Conservation (phyloP, 2,888 invertebrate genomes). For the Oligia fasciuncula region DNA sequence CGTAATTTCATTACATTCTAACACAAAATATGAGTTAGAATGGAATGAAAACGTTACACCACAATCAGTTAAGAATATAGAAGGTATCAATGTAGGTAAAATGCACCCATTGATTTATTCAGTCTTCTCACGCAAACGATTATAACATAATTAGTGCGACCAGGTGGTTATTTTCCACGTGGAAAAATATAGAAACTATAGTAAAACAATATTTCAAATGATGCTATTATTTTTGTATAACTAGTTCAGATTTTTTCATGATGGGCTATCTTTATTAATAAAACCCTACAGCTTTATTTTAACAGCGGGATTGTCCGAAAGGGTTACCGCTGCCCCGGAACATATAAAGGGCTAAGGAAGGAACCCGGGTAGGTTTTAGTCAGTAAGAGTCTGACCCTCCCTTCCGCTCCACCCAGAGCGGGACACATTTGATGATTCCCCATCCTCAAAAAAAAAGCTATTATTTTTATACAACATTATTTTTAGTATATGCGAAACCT, state of each 20-base stretch:
- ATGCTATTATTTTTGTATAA: background rate
- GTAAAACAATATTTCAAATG: background rate
- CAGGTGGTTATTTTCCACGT: constrained; percentile 3
- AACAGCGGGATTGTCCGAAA: too few relatives aligned
- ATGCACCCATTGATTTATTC: constrained; percentile 38
- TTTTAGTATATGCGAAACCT: too few relatives aligned
- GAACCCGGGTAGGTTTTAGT: too few relatives aligned
- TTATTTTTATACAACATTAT: too few relatives aligned
- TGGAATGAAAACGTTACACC: background rate
- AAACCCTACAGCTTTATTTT: too few relatives aligned
- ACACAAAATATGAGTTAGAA: background rate
- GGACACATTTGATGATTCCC: too few relatives aligned
- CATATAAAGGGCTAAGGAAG: too few relatives aligned
- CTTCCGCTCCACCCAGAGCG: too few relatives aligned
- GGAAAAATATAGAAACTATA: background rate
- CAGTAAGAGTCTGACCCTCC: too few relatives aligned
- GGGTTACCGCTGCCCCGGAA: too few relatives aligned
- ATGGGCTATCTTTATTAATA: too few relatives aligned
- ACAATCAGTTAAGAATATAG: constrained; percentile 5
- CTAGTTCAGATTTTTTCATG: background rate
- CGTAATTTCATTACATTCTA: background rate
- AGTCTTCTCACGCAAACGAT: constrained; percentile 36
- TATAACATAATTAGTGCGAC: constrained; percentile 11
- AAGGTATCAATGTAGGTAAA: background rate
- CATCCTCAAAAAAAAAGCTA: too few relatives aligned